These are phyloP conservation scores for Rhynchomys soricoides DNA, from an alignment of 2,113 vertebrate species.

Conservation along the genomic window DNA sequence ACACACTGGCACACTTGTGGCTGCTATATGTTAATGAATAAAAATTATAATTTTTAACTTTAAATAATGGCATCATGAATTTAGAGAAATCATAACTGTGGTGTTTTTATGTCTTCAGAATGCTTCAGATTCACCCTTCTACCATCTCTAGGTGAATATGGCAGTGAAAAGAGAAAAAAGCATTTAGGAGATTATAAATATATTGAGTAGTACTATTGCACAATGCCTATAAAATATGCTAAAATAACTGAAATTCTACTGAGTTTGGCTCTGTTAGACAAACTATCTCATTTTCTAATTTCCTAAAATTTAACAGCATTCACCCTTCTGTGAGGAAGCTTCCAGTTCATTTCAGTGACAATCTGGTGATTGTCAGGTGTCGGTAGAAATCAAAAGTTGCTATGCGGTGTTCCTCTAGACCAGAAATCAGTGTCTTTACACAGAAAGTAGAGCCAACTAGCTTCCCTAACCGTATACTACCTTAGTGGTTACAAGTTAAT, in stretches of 20 bases:
- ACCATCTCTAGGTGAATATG: neutral
- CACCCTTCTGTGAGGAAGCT: neutral
- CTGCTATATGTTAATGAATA: neutral
- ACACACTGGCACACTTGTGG: neutral
- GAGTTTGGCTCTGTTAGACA: neutral
- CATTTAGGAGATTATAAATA: neutral
- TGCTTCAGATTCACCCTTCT: neutral
- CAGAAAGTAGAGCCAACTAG: neutral
- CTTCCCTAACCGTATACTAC: neutral
- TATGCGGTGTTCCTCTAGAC: constrained; percentile 7
- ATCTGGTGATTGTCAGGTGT: neutral
- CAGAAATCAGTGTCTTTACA: constrained; percentile 25
- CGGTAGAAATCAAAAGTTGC: constrained; percentile 5
- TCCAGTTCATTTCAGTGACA: neutral
- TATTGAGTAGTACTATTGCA: neutral
- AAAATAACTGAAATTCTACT: neutral
- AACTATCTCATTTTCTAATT: neutral
- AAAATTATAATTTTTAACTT: neutral
- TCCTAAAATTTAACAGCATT: neutral
- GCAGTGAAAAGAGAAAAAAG: too few species aligned
- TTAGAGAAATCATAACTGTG: neutral
- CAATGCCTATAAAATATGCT: neutral
- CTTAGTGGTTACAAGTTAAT: constrained; percentile 56
- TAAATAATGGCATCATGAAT: neutral
- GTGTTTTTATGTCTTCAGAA: constrained; percentile 1